phyloP scores from a whole-genome alignment of 2,888 invertebrate species.

The Patella ulyssiponensis region DNA sequence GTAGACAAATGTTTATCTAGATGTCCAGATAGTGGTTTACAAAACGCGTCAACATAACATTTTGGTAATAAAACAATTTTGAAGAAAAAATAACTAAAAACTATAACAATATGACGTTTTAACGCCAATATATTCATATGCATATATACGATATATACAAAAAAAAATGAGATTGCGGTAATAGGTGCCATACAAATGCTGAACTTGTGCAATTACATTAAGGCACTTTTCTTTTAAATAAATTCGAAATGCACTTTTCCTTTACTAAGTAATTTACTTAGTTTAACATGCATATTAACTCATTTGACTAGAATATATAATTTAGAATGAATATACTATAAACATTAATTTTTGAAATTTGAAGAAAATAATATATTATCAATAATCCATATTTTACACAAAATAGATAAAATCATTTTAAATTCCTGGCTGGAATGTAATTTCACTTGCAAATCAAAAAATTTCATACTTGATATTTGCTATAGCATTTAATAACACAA shows the following conservation, averaged over 20 bases:
- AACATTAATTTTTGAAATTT: background rate
- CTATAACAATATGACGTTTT: background rate
- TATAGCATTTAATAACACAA: no score
- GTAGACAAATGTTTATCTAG: no score
- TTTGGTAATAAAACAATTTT: no score
- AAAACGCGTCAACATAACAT: no score
- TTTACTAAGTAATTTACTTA: no score
- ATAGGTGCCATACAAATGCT: constrained; percentile 1
- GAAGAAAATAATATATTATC: background rate
- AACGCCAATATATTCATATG: background rate
- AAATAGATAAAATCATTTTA: background rate
- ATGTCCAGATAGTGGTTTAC: no score
- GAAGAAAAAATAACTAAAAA: background rate
- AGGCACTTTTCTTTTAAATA: background rate
- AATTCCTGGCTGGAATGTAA: constrained; percentile 6
- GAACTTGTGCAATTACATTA: background rate
- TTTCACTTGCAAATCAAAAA: no score
- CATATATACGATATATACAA: background rate
- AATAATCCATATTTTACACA: background rate
- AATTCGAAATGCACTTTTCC: no score
- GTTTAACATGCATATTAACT: no score
- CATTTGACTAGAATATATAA: constrained; percentile 9
- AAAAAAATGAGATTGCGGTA: background rate
- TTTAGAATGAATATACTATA: background rate
- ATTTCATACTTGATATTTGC: no score